Evolutionary conservation across 2,888 invertebrate species (phyloP), one percentile per base, ranked within the genome.

Genomic region (Ecliptopera silaceata): DNA sequence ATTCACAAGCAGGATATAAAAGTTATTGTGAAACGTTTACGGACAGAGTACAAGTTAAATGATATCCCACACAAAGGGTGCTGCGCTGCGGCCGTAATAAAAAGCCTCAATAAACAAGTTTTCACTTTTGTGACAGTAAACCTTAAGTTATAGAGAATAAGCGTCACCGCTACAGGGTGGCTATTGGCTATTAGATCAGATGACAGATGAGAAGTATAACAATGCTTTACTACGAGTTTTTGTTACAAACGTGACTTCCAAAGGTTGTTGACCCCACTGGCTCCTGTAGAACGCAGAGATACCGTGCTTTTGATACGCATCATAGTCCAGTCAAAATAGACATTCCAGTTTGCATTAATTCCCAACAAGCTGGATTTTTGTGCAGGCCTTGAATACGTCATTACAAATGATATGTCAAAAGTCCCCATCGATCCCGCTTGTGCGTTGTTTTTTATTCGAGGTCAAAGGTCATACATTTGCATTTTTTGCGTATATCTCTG

Each of bases 141-240:
- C 80, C 75, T 82, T 85, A 84, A 86, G 74, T 83, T 84, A 84
- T 84, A 79, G 73, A 64, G 69, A 74, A 74, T 82, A 82, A 82
- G 80, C 72, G 74, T 75, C 77, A 77, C 66, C 63, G 69, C 64
- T 66, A 64, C 66, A 65, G 77, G 81, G 80, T 81, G 79, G 77
- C 75, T 81, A 77, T 78, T 81, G 79, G 77, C 75, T 81, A 77
- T 78, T 82, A 80, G 83, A 81, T 80, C 80, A 82, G 79, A 86
- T 83, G 88, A 88, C 83, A 86, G 84, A 87, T 84, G 84, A 83
- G 78, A 76, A 69, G 79, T 81, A 80, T 81, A 76, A 76, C 73
- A 80, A 84, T 86, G 82, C 72, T 86, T 86, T 87, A 88, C 86
- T 82, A 74, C 77, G 68, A 70, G 69, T 82, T 81, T 85, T 84